Evolutionary conservation across 2,888 invertebrate genomes (phyloP), one percentile per base, ranked within the genome.

Genomic region (Drosophila longiperda): DNA sequence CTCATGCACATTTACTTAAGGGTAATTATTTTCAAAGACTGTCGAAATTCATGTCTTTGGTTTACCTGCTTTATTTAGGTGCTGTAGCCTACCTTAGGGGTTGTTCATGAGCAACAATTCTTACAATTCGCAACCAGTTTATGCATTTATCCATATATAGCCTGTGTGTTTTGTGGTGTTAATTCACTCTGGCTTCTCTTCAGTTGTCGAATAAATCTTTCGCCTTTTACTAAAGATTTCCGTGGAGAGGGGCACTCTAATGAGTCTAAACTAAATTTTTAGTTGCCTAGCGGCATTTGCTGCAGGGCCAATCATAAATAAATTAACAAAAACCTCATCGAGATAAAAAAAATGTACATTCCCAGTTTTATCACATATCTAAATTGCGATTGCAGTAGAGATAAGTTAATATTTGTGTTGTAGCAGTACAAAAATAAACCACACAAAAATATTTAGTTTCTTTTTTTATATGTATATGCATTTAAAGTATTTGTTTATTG

Each of bases 151-250:
- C 7, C 3, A 0, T 20, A 7, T 50, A 32, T n/a, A 34, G 6
- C 3, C 1, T 11, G 5, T 4, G 2, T 15, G 23, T 0, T 23
- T 2, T 3, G 0, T 1, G 1, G 0, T 3, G 1, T 0, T 4
- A 0, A 4, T 1, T 26, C 3, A 70, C 73, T 74, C 73, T 72
- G 63, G 66, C 55, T 72, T 72, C 63, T 74, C 63, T 72, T 74
- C 72, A 72, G 32, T 72, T 74, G 73, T 74, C 72, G 72, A 74
- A 73, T 73, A 73, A 72, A 74, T 74, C 73, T 72, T 74, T 74
- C 66, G 66, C 73, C 72, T 74, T 74, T 74, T 72, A 72, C 73
- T 74, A 74, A 72, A 72, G 73, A 74, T 74, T 74, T 74, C 73
- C 73, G 72, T 74, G 72, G 72, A 73, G 66, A 73, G 73, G 72